Evolutionary conservation across 2,888 invertebrate genomes (phyloP).

Genomic region (Scaptomyza polygonia): DNA sequence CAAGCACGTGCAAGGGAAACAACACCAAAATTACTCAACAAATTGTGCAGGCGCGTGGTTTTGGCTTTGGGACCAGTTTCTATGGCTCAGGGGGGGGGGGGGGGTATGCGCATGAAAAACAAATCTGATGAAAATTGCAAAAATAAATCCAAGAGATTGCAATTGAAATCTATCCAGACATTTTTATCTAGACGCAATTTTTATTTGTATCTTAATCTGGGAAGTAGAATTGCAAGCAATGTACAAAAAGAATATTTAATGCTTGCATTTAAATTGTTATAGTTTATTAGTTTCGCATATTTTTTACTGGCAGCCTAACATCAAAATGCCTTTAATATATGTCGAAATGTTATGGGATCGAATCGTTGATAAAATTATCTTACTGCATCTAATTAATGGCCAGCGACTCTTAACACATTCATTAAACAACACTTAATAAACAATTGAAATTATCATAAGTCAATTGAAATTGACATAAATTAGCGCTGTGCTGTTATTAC

Average conservation of each 20-base stretch:
- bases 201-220: conserved; percentile 6
- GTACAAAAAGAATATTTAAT: neutral
- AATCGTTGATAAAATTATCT: conserved; percentile 58
- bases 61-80: conserved; percentile 13
- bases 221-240: conserved; percentile 1
- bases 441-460: conserved; percentile 15
- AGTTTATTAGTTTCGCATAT: neutral
- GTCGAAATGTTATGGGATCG: conserved; percentile 19
- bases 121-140: conserved; percentile 48
- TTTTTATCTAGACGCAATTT: neutral
- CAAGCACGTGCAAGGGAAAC: conserved; percentile 17
- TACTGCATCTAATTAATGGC: conserved; percentile 18
- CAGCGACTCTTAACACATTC: neutral
- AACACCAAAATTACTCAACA: conserved; percentile 59
- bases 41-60: conserved; percentile 30
- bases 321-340: conserved; percentile 26
- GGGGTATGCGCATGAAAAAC: conserved; percentile 19
- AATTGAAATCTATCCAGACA: neutral
- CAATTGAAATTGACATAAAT: conserved; percentile 38
- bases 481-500: conserved; percentile 9
- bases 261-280: neutral
- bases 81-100: conserved; percentile 42
- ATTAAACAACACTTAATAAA: conserved; percentile 13
- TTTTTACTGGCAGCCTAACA: no score
- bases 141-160: conserved; percentile 24